A percentile compares a stretch with the other conserved stretches of the same genome.
Conservation (phyloP, 2,113 vertebrate species). For the Talpa occidentalis region DNA sequence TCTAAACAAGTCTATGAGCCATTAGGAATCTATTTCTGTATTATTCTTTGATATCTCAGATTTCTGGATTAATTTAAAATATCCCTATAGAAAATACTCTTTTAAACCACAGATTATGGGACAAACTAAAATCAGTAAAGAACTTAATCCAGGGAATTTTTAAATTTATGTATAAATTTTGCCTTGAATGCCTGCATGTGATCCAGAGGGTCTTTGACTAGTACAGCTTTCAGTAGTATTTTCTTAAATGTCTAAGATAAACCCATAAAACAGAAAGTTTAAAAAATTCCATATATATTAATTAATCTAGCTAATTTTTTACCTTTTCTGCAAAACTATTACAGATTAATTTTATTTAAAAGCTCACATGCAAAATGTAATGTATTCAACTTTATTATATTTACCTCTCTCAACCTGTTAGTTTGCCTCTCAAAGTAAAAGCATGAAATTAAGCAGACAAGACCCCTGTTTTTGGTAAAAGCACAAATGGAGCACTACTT, state of each 20-base stretch:
- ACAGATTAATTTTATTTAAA: background rate
- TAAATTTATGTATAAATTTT: conserved; percentile 44
- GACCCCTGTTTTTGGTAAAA: background rate
- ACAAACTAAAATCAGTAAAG: background rate
- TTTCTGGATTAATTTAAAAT: background rate
- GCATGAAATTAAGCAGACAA: background rate
- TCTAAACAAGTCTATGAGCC: background rate
- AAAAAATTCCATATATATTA: background rate
- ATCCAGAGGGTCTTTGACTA: background rate
- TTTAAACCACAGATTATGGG: background rate
- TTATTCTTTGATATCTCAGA: background rate
- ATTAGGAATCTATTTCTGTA: background rate
- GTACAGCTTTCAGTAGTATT: background rate
- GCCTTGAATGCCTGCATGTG: background rate
- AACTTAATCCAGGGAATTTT: conserved; percentile 17
- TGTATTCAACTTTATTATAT: conserved; percentile 2
- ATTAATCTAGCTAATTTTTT: background rate
- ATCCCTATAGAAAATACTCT: conserved; percentile 10
- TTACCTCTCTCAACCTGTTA: background rate
- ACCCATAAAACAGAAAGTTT: background rate
- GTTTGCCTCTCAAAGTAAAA: conserved; percentile 39
- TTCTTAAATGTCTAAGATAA: conserved; percentile 14
- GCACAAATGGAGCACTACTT: background rate
- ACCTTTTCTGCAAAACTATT: background rate
- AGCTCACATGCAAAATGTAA: background rate